Evolutionary conservation across 1,140 invertebrate genomes (phyloP).

Genomic region (Lamellibrachia luymesi): DNA sequence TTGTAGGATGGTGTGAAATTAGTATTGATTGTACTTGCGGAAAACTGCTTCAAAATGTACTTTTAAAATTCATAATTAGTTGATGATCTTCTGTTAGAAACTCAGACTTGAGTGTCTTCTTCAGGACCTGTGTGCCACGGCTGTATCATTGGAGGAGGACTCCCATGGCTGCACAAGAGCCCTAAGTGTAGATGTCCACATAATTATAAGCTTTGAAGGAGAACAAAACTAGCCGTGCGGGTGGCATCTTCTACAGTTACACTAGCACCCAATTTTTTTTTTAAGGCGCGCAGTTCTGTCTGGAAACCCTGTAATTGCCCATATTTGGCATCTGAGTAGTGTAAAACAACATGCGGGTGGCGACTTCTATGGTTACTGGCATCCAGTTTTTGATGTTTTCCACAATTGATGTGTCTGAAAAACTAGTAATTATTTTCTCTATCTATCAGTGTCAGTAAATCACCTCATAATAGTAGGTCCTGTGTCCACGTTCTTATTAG

Average conservation of each 20-base stretch:
- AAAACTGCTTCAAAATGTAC: neutral
- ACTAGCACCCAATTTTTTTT: neutral
- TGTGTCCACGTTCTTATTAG: neutral
- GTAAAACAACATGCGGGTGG: neutral
- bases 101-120: neutral
- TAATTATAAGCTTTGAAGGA: neutral
- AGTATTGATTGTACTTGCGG: neutral
- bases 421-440: neutral
- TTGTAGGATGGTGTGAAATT: too few relatives aligned
- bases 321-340: neutral
- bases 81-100: neutral
- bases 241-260: neutral
- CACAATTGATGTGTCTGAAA: neutral
- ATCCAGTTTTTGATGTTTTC: neutral
- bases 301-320: neutral
- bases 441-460: neutral
- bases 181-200: neutral
- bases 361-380: neutral
- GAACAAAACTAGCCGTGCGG: neutral
- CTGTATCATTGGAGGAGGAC: neutral
- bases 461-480: neutral
- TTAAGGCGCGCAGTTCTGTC: neutral
- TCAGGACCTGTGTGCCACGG: neutral
- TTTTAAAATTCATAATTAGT: neutral
- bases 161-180: neutral